Conservation (phyloP, 2,888 invertebrate species). For the Chirona hameri region DNA sequence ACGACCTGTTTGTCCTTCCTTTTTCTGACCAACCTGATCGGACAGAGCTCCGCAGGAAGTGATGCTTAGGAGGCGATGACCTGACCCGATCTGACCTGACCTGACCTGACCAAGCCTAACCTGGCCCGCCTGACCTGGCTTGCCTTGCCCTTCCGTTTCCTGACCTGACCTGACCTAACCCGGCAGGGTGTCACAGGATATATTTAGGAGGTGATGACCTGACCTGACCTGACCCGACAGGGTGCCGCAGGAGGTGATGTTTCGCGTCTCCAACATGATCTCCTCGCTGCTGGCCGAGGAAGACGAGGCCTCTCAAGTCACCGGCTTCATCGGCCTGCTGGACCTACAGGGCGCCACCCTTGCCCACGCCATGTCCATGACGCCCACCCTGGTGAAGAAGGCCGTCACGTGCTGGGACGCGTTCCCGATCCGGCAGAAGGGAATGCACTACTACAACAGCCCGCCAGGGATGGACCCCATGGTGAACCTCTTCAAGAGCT, state of each 20-base stretch:
- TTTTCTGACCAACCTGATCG: no score
- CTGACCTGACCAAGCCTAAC: no score
- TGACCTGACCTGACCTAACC: no score
- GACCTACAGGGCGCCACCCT: conserved; percentile 56
- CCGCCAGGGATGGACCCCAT: conserved; percentile 58
- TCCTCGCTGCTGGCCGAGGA: conserved; percentile 56
- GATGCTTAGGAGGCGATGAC: no score
- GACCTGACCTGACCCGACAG: no score
- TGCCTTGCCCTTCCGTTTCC: no score
- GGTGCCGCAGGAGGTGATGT: conserved; percentile 36
- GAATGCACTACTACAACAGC: conserved; percentile 58
- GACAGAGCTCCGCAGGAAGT: no score
- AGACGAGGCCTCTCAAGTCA: conserved; percentile 53
- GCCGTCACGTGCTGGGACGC: conserved; percentile 54
- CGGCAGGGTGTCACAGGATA: no score
- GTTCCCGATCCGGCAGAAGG: conserved; percentile 58
- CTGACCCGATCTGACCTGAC: no score
- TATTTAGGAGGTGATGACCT: no score
- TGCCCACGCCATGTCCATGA: conserved; percentile 56
- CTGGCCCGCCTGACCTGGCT: no score
- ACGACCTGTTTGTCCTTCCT: no score
- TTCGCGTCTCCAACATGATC: conserved; percentile 36
- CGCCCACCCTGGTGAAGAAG: conserved; percentile 59
- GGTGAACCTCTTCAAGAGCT: conserved; percentile 57
- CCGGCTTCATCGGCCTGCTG: conserved; percentile 52